phyloP scores from a whole-genome alignment of 2,797 vertebrate genomes.

The Gambusia yucatana region DNA sequence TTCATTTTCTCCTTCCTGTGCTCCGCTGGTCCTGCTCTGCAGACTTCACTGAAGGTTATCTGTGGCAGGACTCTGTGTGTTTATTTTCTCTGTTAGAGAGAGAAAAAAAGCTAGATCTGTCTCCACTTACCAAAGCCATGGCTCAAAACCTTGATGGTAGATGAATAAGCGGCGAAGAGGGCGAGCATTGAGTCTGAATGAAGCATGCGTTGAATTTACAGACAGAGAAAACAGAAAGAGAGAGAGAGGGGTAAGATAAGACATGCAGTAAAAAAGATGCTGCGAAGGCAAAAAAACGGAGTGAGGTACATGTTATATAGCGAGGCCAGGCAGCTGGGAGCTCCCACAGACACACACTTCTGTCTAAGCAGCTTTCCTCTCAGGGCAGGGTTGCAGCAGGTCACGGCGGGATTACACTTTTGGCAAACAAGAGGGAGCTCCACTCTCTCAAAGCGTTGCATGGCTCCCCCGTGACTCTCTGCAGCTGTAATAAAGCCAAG shows the following conservation, averaged over 20 bases:
- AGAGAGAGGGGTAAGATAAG: constrained; percentile 11
- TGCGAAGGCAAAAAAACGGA: background rate
- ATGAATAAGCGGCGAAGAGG: constrained; percentile 30
- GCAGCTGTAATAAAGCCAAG: constrained; percentile 85
- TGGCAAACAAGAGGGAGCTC: constrained; percentile 86
- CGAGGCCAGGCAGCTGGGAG: constrained; percentile 71
- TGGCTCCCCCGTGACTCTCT: constrained; percentile 82
- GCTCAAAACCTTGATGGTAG: constrained; percentile 38
- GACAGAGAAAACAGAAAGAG: constrained; percentile 14
- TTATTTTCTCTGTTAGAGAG: constrained; percentile 69
- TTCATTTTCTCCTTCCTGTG: constrained; percentile 57
- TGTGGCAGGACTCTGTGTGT: constrained; percentile 54
- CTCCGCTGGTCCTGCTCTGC: constrained; percentile 57
- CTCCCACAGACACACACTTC: constrained; percentile 80
- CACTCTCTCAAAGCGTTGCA: constrained; percentile 75
- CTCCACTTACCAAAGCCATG: constrained; percentile 70
- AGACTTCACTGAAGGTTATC: constrained; percentile 46
- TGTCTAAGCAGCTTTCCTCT: constrained; percentile 87
- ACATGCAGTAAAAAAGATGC: constrained; percentile 10
- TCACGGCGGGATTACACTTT: constrained; percentile 86
- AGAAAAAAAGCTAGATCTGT: constrained; percentile 65
- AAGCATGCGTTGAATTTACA: constrained; percentile 27
- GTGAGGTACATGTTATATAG: constrained; percentile 31
- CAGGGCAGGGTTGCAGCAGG: constrained; percentile 80
- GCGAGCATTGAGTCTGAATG: constrained; percentile 34